Evolutionary conservation across 2,113 vertebrate species (phyloP).

Genomic region (Lota lota): DNA sequence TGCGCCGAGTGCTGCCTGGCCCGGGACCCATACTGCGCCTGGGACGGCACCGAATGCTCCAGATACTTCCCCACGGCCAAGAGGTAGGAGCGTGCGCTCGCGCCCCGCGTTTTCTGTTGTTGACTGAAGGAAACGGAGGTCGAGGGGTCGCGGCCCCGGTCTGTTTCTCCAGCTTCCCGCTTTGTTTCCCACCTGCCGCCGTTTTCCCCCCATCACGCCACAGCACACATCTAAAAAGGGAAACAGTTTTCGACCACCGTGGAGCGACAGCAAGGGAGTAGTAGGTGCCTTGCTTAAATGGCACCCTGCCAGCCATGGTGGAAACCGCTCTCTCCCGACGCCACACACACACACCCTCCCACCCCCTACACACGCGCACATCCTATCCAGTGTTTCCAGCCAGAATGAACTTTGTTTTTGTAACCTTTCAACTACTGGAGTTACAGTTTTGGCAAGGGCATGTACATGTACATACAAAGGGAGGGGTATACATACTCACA

Average conservation of each 20-base stretch:
- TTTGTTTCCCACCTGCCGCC: too few relatives aligned
- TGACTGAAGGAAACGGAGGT: constrained; percentile 19
- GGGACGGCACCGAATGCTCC: constrained; percentile 93
- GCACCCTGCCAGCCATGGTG: constrained; percentile 2
- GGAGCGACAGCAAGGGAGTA: not conserved
- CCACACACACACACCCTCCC: not conserved
- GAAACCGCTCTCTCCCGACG: not conserved
- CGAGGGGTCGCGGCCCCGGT: constrained; percentile 17
- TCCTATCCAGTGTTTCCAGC: not conserved
- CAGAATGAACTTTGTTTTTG: constrained; percentile 5
- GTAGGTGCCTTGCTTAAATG: constrained; percentile 34
- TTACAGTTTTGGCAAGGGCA: not conserved
- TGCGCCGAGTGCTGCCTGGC: constrained; percentile 98
- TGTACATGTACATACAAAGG: constrained; percentile 1
- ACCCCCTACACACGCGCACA: not conserved
- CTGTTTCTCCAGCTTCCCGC: constrained; percentile 47
- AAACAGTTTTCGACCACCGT: not conserved
- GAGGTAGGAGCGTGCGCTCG: constrained; percentile 74
- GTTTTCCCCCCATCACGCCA: too few relatives aligned
- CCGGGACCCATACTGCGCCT: constrained; percentile 95
- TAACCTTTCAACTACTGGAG: not conserved
- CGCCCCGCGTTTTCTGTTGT: constrained; percentile 26
- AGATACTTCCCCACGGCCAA: constrained; percentile 97
- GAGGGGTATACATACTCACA: constrained; percentile 24
- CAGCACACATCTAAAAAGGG: too few relatives aligned